Evolutionary conservation across 2,888 invertebrate genomes (phyloP).

Genomic region (Epistrophella euchroma): DNA sequence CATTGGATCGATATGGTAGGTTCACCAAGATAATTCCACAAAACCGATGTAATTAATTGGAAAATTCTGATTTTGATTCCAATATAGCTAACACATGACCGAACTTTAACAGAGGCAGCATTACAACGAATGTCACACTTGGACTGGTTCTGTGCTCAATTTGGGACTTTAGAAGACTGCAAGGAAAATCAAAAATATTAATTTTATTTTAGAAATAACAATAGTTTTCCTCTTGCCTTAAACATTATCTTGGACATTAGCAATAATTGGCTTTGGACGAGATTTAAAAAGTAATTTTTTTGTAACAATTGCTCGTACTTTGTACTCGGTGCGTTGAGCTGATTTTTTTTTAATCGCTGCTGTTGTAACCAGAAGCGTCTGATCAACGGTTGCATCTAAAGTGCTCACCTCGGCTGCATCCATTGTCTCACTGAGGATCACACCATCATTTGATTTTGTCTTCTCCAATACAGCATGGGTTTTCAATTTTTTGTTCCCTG

Average conservation of each 20-base stretch:
- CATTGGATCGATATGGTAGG: slow-evolving; percentile 80
- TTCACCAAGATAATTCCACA: slow-evolving; percentile 89
- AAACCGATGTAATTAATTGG: slow-evolving; percentile 87
- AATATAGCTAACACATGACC: slow-evolving; percentile 87
- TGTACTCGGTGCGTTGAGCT: slow-evolving; percentile 87
- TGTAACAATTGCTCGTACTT: slow-evolving; percentile 90
- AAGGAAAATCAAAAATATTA: neutral
- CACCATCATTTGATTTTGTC: slow-evolving; percentile 81
- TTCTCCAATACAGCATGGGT: slow-evolving; percentile 93
- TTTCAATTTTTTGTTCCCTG: slow-evolving; percentile 91
- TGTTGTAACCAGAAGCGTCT: slow-evolving; percentile 82
- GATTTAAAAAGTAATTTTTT: slow-evolving; percentile 94
- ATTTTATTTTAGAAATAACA: neutral
- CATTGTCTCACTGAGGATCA: slow-evolving; percentile 78
- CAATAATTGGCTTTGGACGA: slow-evolving; percentile 95
- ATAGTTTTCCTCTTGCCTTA: slow-evolving; percentile 78
- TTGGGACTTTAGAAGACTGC: slow-evolving; percentile 83
- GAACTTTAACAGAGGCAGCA: slow-evolving; percentile 88
- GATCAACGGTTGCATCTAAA: slow-evolving; percentile 78
- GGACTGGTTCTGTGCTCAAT: slow-evolving; percentile 83
- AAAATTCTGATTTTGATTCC: slow-evolving; percentile 88
- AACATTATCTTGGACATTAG: slow-evolving; percentile 85
- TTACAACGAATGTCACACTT: slow-evolving; percentile 88
- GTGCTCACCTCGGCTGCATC: slow-evolving; percentile 77
- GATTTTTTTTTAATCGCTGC: slow-evolving; percentile 83